Percentiles rank a stretch among this genome's conserved stretches.
Conservation (phyloP, 1,140 invertebrate species). For the Formica exsecta region DNA sequence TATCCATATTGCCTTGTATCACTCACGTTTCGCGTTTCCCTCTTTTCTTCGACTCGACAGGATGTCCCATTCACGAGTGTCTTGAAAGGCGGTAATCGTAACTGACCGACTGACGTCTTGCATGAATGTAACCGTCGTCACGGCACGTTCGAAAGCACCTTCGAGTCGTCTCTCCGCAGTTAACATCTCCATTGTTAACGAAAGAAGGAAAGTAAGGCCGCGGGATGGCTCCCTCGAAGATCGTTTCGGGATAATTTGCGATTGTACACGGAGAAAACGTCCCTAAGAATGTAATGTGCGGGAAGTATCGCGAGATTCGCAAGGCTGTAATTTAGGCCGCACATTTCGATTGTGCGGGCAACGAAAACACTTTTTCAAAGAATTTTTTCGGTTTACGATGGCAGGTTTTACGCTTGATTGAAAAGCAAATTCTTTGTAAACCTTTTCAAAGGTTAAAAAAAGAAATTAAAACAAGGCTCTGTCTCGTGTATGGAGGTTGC, state of each 20-base stretch:
- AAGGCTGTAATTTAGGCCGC: slow-evolving; percentile 27
- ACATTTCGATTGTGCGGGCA: slow-evolving; percentile 22
- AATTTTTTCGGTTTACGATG: slow-evolving; percentile 8
- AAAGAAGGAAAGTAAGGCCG: slow-evolving; percentile 31
- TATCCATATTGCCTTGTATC: slow-evolving; percentile 32
- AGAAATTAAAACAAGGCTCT: background rate
- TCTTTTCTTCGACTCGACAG: slow-evolving; percentile 65
- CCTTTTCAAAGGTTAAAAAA: background rate
- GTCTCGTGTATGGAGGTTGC: background rate
- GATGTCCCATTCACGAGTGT: slow-evolving; percentile 72
- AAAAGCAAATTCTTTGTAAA: background rate
- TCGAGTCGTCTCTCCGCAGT: slow-evolving; percentile 28
- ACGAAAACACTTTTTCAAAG: slow-evolving; percentile 31
- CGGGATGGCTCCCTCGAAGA: background rate
- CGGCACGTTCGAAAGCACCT: slow-evolving; percentile 37
- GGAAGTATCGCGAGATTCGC: slow-evolving; percentile 3
- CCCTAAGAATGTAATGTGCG: background rate
- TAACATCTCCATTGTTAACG: slow-evolving; percentile 54
- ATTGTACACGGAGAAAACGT: slow-evolving; percentile 50
- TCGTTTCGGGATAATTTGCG: slow-evolving; percentile 47
- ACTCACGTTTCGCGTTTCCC: slow-evolving; percentile 44
- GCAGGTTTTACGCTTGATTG: background rate
- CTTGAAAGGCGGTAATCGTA: slow-evolving; percentile 67
- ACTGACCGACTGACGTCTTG: slow-evolving; percentile 55
- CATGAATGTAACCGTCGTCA: slow-evolving; percentile 54